Evolutionary conservation across 2,888 invertebrate species (phyloP), one percentile per base, ranked within the genome.

Genomic region (Rugalucina vietnamica): DNA sequence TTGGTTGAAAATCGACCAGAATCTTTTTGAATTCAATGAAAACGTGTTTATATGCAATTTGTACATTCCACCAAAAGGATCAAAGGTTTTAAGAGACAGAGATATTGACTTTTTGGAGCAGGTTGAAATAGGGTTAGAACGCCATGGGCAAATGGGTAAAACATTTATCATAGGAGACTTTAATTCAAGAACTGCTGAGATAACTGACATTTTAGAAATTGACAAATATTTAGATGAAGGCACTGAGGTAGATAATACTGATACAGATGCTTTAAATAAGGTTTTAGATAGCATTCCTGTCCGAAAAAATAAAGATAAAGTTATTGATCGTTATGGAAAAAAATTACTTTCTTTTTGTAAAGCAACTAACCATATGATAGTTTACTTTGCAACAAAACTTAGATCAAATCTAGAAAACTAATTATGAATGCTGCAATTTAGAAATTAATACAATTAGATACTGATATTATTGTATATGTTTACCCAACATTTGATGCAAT

Each of bases 71-170:
- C 73, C 73, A 43, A 1, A 2, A 27, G 24, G 3, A 10, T 73
- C 73, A 10, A 73, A 37, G 49, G 39, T 73, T 8, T 73, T 73
- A 12, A 73, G 4, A 32, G 73, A 73, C 29, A 43, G 10, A 73
- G 73, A 73, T 24, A 12, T 73, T 37, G 73, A 73, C 27, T 73
- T 73, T 73, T 73, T 73, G 24, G 73, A 73, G 12, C 49, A 73
- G 49, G 49, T 73, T 10, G 73, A 73, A 43, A 73, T n/a, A 24
- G 49, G 49, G 3, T 43, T 73, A 10, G 73, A 73, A 73, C 4
- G 27, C 21, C 49, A 43, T 5, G 27, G 49, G 18, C 18, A 24
- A 8, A 12, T 73, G 24, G 73, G 73, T 2, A 43, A 49, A 21
- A 73, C 73, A 18, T 73, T 8, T 73, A 73, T 73, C 49, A 49